Percentiles rank a stretch among this genome's conserved stretches.
phyloP scores from a whole-genome alignment of 2,113 vertebrate species.

The Megaceryle torquata region DNA sequence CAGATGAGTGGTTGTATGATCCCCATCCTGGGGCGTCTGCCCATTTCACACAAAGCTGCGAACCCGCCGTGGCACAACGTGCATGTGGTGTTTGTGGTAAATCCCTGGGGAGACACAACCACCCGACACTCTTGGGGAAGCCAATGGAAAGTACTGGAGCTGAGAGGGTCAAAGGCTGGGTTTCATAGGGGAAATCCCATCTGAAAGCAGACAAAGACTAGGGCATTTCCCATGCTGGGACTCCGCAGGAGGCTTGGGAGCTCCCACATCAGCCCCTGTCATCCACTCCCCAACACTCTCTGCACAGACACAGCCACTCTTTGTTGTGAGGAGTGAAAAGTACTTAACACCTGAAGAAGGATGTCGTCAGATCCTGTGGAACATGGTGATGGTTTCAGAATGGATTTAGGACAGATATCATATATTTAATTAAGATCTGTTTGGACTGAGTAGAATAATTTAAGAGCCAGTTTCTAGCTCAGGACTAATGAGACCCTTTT shows the following conservation, averaged over 20 bases:
- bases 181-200: not conserved
- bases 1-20: accelerated
- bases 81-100: not conserved
- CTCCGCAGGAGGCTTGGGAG: not conserved
- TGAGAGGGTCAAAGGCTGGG: not conserved
- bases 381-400: not conserved
- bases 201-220: not conserved
- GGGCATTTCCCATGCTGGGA: not conserved
- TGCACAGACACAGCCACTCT: not conserved
- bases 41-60: accelerated
- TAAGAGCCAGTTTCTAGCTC: not conserved
- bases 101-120: not conserved
- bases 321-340: not conserved
- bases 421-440: not conserved
- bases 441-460: not conserved
- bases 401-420: not conserved
- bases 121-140: not conserved
- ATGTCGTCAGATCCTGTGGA: not conserved
- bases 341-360: not conserved
- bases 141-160: not conserved
- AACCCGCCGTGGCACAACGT: not conserved
- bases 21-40: not conserved
- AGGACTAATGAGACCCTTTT: not conserved
- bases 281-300: accelerated
- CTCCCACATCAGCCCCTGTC: accelerated